phyloP scores from a whole-genome alignment of 37 sponge, comb jelly and placozoan genomes.

The Haliclona indistincta region DNA sequence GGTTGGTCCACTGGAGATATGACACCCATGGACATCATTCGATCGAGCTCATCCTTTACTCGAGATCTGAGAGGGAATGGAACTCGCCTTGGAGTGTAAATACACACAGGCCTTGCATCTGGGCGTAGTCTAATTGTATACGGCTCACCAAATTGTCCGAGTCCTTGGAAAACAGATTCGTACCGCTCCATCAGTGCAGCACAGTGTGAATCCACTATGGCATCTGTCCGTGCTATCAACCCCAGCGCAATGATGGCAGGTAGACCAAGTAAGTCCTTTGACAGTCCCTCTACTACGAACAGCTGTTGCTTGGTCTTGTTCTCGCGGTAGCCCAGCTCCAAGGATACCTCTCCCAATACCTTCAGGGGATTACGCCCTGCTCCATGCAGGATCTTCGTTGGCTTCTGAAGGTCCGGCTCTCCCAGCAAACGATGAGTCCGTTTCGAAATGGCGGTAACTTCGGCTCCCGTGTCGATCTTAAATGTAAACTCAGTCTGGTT shows the following conservation, averaged over 20 bases:
- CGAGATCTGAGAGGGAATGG: constrained; percentile 26
- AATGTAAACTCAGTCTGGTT: no score
- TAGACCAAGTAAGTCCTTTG: constrained; percentile 11
- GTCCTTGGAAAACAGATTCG: constrained; percentile 8
- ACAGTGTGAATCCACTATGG: neutral
- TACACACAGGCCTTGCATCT: constrained; percentile 1
- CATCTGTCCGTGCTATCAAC: constrained; percentile 1
- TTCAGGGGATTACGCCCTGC: no score
- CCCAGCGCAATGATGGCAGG: constrained; percentile 22
- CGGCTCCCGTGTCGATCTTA: no score
- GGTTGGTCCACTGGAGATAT: constrained; percentile 12
- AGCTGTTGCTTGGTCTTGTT: constrained; percentile 2
- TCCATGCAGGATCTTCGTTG: no score
- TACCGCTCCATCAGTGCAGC: constrained; percentile 5
- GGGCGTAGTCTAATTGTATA: constrained; percentile 7
- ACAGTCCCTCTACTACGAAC: constrained; percentile 5
- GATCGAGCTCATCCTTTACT: constrained; percentile 30
- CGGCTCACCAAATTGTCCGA: constrained; percentile 7
- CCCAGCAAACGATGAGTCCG: no score
- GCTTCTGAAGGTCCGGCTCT: no score
- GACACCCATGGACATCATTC: constrained; percentile 32
- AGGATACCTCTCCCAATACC: no score
- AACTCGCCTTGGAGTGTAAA: constrained; percentile 36
- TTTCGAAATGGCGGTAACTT: no score
- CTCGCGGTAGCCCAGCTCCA: no score